Evolutionary conservation across 1,140 invertebrate species (phyloP), one percentile per base, ranked within the genome.

Genomic region (Brachionus koreanus): DNA sequence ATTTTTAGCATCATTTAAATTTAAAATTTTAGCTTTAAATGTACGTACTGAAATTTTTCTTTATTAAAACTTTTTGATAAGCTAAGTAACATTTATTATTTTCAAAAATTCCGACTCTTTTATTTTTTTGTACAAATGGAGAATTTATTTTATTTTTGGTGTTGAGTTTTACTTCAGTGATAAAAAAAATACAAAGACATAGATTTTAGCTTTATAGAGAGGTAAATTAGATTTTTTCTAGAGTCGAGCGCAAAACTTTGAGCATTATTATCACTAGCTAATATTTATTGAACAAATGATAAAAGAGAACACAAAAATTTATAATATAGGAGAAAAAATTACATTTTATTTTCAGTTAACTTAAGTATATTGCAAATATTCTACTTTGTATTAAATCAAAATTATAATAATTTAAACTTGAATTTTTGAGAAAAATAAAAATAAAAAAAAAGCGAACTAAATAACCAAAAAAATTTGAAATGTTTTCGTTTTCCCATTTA

Each of bases 401-500:
- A 57, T 57, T 57, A 57, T 57, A 57, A 57, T 57, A 57, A 57
- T 57, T 57, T 57, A 57, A 57, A 57, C 49, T 57, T 57, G 49
- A 57, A 57, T 57, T 57, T 65, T 65, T 65, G 25, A 65, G 33
- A 65, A 65, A 65, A 65, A 33, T 12, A 65, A 65, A 29, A 33
- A n/a, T n/a, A n/a, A 2, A 46, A n/a, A 65, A 33, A 57, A 65
- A 65, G 49, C 49, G 49, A 57, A 57, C 49, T 57, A 57, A 57
- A 57, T 16, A 57, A 57, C 49, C 49, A 57, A 57, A 57, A 57
- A 57, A 57, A 57, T 57, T 57, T 57, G 49, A 57, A 65, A 65
- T 65, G 63, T 65, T 65, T 65, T 65, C 63, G 29, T 65, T 65
- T 65, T 65, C 63, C 63, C 63, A 65, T 65, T 65, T 65, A 65